A percentile compares a stretch with the other conserved stretches of the same genome.
These are phyloP conservation scores for Ormia ochracea DNA, from an alignment of 2,888 invertebrate species.

Conservation along the genomic window DNA sequence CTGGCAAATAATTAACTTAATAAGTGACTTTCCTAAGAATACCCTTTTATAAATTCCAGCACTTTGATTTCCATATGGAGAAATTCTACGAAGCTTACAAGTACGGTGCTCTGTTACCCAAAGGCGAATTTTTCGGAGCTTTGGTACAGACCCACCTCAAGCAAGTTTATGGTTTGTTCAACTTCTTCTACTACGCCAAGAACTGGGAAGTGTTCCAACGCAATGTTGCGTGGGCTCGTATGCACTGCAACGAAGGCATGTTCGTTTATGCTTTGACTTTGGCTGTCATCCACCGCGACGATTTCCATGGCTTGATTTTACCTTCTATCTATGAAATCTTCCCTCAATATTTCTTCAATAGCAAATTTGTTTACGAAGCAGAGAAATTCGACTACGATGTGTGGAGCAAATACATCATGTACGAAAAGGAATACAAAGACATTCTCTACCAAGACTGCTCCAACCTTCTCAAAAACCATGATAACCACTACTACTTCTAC, in stretches of 20 bases:
- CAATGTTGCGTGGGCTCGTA: constrained; percentile 83
- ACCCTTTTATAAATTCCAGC: constrained; percentile 55
- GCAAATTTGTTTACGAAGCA: constrained; percentile 77
- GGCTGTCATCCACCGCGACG: constrained; percentile 80
- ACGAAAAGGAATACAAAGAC: constrained; percentile 66
- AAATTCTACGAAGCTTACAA: constrained; percentile 71
- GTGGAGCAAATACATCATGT: constrained; percentile 63
- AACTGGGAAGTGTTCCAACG: constrained; percentile 84
- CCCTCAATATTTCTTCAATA: constrained; percentile 81
- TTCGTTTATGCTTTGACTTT: constrained; percentile 80
- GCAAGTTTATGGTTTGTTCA: constrained; percentile 80
- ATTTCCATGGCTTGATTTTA: constrained; percentile 79
- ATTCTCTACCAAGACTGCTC: constrained; percentile 72
- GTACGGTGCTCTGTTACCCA: constrained; percentile 78
- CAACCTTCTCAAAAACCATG: constrained; percentile 64
- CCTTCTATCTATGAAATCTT: constrained; percentile 82
- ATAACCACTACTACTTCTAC: constrained; percentile 64
- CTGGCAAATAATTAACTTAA: neutral
- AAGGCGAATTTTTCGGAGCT: constrained; percentile 79
- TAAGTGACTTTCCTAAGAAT: neutral
- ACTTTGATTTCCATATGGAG: constrained; percentile 69
- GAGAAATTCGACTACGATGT: constrained; percentile 65
- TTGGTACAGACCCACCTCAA: constrained; percentile 77
- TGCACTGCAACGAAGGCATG: constrained; percentile 79
- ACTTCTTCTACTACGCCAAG: constrained; percentile 83